phyloP scores from a whole-genome alignment of 2,797 vertebrate genomes.

The Anabas testudineus region DNA sequence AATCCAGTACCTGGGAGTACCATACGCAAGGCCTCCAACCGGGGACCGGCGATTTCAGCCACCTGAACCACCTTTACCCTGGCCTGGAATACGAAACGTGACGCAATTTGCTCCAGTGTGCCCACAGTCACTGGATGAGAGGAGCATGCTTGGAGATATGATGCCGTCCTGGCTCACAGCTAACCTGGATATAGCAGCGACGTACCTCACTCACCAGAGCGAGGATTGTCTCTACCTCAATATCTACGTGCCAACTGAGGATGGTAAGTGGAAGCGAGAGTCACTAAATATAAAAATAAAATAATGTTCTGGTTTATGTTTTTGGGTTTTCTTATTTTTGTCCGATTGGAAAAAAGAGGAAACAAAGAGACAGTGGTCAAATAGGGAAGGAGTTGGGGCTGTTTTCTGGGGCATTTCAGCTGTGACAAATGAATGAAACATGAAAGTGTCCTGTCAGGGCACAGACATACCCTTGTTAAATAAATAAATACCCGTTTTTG shows the following conservation, averaged over 20 bases:
- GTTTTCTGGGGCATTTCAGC: constrained; percentile 5
- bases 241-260: constrained; percentile 95
- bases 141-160: constrained; percentile 93
- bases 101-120: constrained; percentile 95
- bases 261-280: constrained; percentile 85
- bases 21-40: constrained; percentile 92
- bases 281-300: constrained; percentile 30
- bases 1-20: constrained; percentile 95
- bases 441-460: constrained; percentile 14
- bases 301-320: not conserved
- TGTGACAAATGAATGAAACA: constrained; percentile 48
- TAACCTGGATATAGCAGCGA: constrained; percentile 94
- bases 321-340: constrained; percentile 32
- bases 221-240: constrained; percentile 97
- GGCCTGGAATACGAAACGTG: constrained; percentile 92
- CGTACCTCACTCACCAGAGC: constrained; percentile 93
- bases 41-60: constrained; percentile 95
- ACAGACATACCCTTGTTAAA: constrained; percentile 39
- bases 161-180: constrained; percentile 95
- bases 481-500: constrained; percentile 33
- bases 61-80: constrained; percentile 91
- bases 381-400: constrained; percentile 9
- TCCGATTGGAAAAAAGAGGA: not conserved
- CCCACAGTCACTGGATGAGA: constrained; percentile 93
- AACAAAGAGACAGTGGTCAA: constrained; percentile 11